A percentile compares a stretch with the other conserved stretches of the same genome.
phyloP scores from a whole-genome alignment of 2,113 vertebrate species.

The Telmatochromis bifrenatus region DNA sequence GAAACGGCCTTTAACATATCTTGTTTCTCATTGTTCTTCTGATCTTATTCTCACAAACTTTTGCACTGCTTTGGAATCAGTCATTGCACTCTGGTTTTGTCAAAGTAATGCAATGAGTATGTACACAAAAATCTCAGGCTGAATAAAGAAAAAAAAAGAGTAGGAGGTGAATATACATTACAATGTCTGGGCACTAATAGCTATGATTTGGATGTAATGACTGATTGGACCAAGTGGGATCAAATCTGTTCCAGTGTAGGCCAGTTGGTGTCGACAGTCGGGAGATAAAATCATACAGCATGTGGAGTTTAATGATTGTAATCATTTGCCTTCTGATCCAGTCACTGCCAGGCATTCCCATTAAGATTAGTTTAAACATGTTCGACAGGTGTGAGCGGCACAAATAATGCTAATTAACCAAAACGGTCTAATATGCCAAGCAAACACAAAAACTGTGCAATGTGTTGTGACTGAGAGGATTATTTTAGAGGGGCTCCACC shows the following conservation, averaged over 20 bases:
- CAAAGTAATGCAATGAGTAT: not conserved
- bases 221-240: constrained; percentile 2
- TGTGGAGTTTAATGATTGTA: constrained; percentile 37
- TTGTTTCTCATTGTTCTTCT: not conserved
- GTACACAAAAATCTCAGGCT: not conserved
- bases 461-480: not conserved
- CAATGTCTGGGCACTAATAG: not conserved
- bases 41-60: not conserved
- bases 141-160: not conserved
- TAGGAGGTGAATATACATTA: not conserved
- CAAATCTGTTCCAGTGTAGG: not conserved
- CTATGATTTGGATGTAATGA: not conserved
- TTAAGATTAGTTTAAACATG: constrained; percentile 18
- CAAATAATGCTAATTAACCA: constrained; percentile 2
- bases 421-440: not conserved
- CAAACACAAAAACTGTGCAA: not conserved
- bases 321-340: constrained; percentile 24
- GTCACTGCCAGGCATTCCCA: constrained; percentile 14
- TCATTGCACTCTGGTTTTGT: not conserved
- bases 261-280: constrained; percentile 37
- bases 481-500: not conserved
- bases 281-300: constrained; percentile 35
- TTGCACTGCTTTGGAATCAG: not conserved
- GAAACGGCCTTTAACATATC: constrained; percentile 9
- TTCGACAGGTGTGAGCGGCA: constrained; percentile 17